Evolutionary conservation across 2,888 invertebrate genomes (phyloP), one percentile per base, ranked within the genome.

Genomic region (Apodemia zela): DNA sequence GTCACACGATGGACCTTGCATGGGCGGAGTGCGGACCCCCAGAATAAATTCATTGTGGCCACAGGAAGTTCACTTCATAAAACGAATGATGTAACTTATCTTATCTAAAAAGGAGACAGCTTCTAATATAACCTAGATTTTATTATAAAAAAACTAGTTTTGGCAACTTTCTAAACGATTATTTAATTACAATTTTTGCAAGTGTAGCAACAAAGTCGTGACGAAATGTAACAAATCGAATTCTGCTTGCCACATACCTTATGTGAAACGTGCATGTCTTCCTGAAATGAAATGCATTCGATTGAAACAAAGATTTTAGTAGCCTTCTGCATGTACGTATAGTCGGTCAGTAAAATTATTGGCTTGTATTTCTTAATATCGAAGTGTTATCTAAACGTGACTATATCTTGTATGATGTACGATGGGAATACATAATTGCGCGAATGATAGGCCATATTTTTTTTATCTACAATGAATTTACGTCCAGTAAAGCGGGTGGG

Each of bases 201-300:
- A 72, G 66, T 61, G 65, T 65, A 67, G n/a, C n/a, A n/a, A 63
- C 68, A 65, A 65, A 69, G 61, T 72, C 74, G 73, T 75, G 73
- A 73, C 73, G 71, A 73, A 72, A 70, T 64, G 70, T 67, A 66
- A 64, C 60, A 68, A 72, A 75, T 75, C 69, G 72, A 72, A 73
- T 72, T 72, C 71, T 69, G 70, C 66, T 66, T 59, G 63, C 64
- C 63, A 64, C 65, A 69, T 69, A 72, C 72, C 69, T 68, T 71
- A 71, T 70, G 71, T 66, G 71, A 71, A 70, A 67, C 65, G 66
- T 71, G 68, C 69, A 70, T 69, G 64, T 71, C 64, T 70, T 68
- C 70, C 68, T 67, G 67, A 59, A 64, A 63, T 66, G 51, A 62
- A 65, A 65, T 66, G 65, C 33, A 66, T 68, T 64, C 68, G 64